Percentiles rank a stretch among this genome's conserved stretches.
Conservation (phyloP, 2,888 invertebrate species). For the Aphodius sticticus region DNA sequence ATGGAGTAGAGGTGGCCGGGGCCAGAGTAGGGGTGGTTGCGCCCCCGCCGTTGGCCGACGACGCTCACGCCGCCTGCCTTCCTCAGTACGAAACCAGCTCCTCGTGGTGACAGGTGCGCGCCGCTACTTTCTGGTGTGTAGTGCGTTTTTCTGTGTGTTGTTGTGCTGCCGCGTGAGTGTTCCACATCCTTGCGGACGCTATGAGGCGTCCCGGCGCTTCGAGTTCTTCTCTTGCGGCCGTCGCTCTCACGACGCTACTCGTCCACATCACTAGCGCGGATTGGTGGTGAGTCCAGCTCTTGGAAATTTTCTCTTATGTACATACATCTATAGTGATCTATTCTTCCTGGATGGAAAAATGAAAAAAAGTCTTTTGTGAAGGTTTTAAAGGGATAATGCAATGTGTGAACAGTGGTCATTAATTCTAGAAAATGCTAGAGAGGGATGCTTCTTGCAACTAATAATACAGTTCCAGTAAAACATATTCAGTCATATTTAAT, state of each 20-base stretch:
- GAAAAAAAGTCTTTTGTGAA: too few species aligned
- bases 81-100: constrained; percentile 8
- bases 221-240: constrained; percentile 9
- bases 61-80: constrained; percentile 13
- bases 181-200: constrained; percentile 12
- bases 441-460: too few species aligned
- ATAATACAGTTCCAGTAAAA: too few species aligned
- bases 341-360: too few species aligned
- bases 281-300: constrained; percentile 18
- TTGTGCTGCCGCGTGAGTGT: constrained; percentile 10
- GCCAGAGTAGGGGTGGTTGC: constrained; percentile 8
- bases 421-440: too few species aligned
- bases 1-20: background rate
- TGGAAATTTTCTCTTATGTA: background rate
- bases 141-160: background rate
- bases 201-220: constrained; percentile 18
- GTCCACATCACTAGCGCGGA: constrained; percentile 18
- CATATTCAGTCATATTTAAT: too few species aligned
- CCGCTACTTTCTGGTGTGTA: constrained; percentile 7
- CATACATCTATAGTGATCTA: background rate
- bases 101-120: constrained; percentile 11
- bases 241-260: constrained; percentile 14
- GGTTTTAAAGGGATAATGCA: too few species aligned
- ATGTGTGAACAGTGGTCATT: too few species aligned
- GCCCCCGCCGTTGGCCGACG: constrained; percentile 12